These are phyloP conservation scores for Spermophilus dauricus DNA, from an alignment of 2,113 vertebrate species.

Conservation along the genomic window DNA sequence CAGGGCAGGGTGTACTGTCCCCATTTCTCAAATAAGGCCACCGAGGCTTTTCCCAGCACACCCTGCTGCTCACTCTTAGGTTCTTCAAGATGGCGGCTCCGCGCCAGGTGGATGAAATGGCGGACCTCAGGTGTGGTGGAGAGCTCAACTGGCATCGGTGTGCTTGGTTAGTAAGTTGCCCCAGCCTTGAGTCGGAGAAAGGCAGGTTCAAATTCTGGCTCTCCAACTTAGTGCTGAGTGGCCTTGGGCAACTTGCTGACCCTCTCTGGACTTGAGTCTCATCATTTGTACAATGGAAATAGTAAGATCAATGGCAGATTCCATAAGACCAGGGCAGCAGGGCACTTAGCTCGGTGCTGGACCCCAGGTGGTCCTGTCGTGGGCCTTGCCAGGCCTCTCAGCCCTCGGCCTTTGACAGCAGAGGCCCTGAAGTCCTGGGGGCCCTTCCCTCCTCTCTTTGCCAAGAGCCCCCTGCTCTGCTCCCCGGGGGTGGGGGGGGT, in stretches of 20 bases:
- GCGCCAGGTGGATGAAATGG: neutral
- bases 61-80: neutral
- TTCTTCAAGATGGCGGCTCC: no score
- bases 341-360: rapidly evolving
- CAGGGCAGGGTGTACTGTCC: neutral
- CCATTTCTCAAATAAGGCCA: neutral
- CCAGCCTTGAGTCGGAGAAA: neutral
- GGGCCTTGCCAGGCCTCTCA: neutral
- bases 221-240: neutral
- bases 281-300: neutral
- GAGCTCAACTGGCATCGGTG: neutral
- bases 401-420: neutral
- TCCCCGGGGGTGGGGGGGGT: rapidly evolving
- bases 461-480: neutral
- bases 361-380: neutral
- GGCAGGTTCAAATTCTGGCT: neutral
- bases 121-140: neutral
- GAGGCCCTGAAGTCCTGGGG: neutral
- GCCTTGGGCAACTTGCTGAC: neutral
- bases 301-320: neutral
- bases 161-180: no score
- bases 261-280: neutral
- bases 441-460: neutral
- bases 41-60: neutral
- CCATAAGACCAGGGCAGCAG: rapidly evolving